These are phyloP conservation scores for Heliconius nattereri DNA, from an alignment of 1,140 invertebrate genomes.

Conservation along the genomic window DNA sequence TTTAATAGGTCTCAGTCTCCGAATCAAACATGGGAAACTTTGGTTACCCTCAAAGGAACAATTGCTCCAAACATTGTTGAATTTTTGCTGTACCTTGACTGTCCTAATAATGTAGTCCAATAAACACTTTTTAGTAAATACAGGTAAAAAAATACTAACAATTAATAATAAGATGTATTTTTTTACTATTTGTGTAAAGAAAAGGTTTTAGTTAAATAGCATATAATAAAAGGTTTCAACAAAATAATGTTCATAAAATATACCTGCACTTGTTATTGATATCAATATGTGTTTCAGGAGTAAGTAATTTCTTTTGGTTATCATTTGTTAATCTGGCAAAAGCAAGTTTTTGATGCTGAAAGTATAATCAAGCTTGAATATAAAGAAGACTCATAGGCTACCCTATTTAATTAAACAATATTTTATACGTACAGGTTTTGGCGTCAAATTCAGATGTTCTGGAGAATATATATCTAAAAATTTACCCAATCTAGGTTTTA, in stretches of 20 bases:
- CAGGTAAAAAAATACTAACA: conserved; percentile 19
- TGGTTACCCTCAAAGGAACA: conserved; percentile 78
- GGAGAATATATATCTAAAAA: conserved; percentile 73
- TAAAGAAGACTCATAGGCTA: neutral
- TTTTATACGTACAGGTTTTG: conserved; percentile 63
- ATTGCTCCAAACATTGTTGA: conserved; percentile 60
- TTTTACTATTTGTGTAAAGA: no score
- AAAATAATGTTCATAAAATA: conserved; percentile 15
- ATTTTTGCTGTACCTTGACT: conserved; percentile 56
- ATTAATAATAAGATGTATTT: neutral
- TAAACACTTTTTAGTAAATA: neutral
- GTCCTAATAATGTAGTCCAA: conserved; percentile 50
- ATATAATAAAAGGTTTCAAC: neutral
- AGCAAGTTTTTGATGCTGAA: conserved; percentile 52
- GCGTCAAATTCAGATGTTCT: conserved; percentile 74
- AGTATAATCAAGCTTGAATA: neutral
- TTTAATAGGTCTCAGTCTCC: conserved; percentile 57
- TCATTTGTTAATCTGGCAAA: conserved; percentile 58
- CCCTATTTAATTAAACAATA: neutral
- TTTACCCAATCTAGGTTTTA: conserved; percentile 66
- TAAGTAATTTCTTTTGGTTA: conserved; percentile 51
- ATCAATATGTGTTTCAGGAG: conserved; percentile 58
- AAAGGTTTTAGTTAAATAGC: no score
- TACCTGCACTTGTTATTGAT: conserved; percentile 68
- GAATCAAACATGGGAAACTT: conserved; percentile 73